These are phyloP conservation scores for Brevimyrus niger DNA, from an alignment of 2,113 vertebrate genomes.

Conservation along the genomic window DNA sequence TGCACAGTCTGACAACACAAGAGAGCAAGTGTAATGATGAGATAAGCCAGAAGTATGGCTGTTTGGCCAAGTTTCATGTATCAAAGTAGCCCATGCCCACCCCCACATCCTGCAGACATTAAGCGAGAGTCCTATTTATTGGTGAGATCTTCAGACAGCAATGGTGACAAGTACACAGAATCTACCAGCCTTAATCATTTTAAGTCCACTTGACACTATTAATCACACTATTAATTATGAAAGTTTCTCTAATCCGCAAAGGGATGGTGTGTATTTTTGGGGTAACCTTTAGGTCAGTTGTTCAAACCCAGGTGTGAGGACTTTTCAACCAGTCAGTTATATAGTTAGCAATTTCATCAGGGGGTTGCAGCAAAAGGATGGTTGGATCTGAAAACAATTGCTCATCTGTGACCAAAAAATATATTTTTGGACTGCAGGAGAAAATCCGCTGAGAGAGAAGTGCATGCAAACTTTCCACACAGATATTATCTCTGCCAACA, in stretches of 20 bases:
- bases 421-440: too few relatives aligned
- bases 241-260: neutral
- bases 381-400: too few relatives aligned
- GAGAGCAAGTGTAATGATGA: neutral
- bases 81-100: neutral
- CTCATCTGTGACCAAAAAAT: too few relatives aligned
- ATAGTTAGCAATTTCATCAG: too few relatives aligned
- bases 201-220: neutral
- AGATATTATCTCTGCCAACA: too few relatives aligned
- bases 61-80: neutral
- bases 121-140: neutral
- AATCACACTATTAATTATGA: neutral
- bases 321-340: too few relatives aligned
- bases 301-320: too few relatives aligned
- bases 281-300: too few relatives aligned
- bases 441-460: too few relatives aligned
- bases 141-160: neutral
- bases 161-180: neutral
- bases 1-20: neutral
- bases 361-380: too few relatives aligned
- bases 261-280: too few relatives aligned
- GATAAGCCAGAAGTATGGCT: neutral
- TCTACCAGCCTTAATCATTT: neutral
- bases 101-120: neutral
- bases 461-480: too few relatives aligned